Conservation (phyloP, 37 sponge, comb jelly and placozoan species). For the Amphimedon queenslandica region DNA sequence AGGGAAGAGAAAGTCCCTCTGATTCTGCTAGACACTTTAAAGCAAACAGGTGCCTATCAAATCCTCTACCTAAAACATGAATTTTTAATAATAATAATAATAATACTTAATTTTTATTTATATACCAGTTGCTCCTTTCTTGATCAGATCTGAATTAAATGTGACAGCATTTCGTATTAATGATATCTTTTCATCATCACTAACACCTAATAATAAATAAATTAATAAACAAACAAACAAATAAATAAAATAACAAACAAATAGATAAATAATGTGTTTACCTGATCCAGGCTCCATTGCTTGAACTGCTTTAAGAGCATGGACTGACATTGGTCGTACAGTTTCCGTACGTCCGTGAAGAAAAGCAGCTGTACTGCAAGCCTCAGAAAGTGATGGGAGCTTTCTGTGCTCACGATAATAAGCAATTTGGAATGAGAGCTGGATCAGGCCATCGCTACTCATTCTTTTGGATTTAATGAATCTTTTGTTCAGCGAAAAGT, state of each 20-base stretch:
- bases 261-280: too few species aligned
- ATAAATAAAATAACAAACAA: too few species aligned
- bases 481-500: conserved; percentile 69
- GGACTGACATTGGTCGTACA: conserved; percentile 75
- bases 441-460: conserved; percentile 81
- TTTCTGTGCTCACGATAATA: conserved; percentile 66
- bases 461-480: conserved; percentile 60
- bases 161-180: conserved; percentile 43
- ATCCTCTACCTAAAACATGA: conserved; percentile 94
- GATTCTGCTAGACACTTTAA: conserved; percentile 55
- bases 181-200: conserved; percentile 40
- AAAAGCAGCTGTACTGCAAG: conserved; percentile 96
- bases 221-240: too few species aligned
- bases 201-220: too few species aligned
- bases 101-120: background rate
- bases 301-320: conserved; percentile 51
- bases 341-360: conserved; percentile 95
- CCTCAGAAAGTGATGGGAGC: conserved; percentile 82
- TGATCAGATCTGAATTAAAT: conserved; percentile 66
- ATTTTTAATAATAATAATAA: too few species aligned
- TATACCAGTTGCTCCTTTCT: conserved; percentile 89
- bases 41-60: conserved; percentile 95
- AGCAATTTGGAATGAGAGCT: conserved; percentile 88
- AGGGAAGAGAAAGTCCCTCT: conserved; percentile 17
- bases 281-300: conserved; percentile 56